Conservation (phyloP, 2,113 vertebrate genomes). For the Rhinogobius similis region DNA sequence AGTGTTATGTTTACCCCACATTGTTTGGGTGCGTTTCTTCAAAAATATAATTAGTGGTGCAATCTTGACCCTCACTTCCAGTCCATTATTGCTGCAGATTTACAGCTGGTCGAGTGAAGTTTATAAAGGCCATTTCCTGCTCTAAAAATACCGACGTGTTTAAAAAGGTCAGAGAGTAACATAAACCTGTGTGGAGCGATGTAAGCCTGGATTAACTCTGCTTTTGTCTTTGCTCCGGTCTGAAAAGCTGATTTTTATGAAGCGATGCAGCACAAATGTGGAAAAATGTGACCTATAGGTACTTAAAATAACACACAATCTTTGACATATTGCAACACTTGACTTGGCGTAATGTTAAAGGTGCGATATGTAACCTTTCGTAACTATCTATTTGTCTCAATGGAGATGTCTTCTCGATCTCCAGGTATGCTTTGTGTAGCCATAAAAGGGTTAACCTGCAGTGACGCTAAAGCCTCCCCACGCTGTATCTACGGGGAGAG, state of each 20-base stretch:
- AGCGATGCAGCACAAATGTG: not conserved
- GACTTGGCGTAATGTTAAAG: too few species aligned
- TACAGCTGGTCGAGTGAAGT: not conserved
- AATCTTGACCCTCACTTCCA: not conserved
- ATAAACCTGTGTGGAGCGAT: constrained; percentile 27
- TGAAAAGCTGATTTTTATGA: constrained; percentile 44
- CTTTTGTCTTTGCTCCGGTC: constrained; percentile 30
- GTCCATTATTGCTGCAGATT: not conserved
- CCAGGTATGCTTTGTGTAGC: not conserved
- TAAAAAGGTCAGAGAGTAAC: constrained; percentile 35
- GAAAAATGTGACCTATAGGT: too few species aligned
- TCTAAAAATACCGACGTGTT: constrained; percentile 45
- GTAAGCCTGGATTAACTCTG: constrained; percentile 31
- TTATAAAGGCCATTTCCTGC: constrained; percentile 21
- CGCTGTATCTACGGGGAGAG: constrained; percentile 33
- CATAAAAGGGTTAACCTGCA: constrained; percentile 1
- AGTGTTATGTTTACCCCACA: not conserved
- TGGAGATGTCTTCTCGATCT: too few species aligned
- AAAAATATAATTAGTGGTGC: not conserved
- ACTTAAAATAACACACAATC: too few species aligned
- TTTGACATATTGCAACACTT: too few species aligned
- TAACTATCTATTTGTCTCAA: too few species aligned
- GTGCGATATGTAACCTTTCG: too few species aligned
- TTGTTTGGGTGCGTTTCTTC: not conserved
- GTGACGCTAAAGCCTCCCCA: constrained; percentile 6